Conservation (phyloP, 2,888 invertebrate species). For the Drepanosiphum platanoidis region DNA sequence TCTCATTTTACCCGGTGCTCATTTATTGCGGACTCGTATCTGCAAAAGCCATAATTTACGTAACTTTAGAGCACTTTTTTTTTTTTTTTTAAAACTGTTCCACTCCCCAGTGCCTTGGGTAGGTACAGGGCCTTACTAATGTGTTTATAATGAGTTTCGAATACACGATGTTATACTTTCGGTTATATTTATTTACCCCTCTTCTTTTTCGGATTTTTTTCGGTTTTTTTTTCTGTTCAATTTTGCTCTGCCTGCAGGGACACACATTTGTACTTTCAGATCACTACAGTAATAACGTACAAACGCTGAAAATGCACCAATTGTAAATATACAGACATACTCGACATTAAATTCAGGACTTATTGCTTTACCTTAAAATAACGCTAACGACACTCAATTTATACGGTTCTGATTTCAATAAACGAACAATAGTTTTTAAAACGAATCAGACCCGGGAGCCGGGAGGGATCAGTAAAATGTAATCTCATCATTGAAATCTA, state of each 20-base stretch:
- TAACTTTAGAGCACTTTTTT: conserved; percentile 34
- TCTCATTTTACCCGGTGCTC: conserved; percentile 51
- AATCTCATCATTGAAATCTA: too few species aligned
- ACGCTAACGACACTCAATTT: too few species aligned
- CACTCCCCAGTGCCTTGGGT: background rate
- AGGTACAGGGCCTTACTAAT: conserved; percentile 37
- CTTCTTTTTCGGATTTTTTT: background rate
- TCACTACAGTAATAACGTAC: background rate
- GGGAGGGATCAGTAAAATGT: too few species aligned
- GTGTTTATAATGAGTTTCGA: conserved; percentile 61
- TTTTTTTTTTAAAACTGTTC: conserved; percentile 41
- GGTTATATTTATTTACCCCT: conserved; percentile 44
- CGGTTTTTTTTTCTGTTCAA: background rate
- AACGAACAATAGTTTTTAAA: too few species aligned
- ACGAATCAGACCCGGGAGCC: too few species aligned
- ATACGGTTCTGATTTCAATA: too few species aligned
- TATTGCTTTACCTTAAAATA: background rate
- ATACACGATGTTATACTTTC: conserved; percentile 51
- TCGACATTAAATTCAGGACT: background rate
- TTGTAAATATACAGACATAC: background rate
- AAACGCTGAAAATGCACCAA: background rate
- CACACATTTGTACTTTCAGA: conserved; percentile 33
- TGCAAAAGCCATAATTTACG: conserved; percentile 58
- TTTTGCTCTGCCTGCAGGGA: conserved; percentile 2
- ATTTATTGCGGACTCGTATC: conserved; percentile 53